Conservation (phyloP, 1,140 invertebrate genomes). For the Ptiloglossa arizonensis region DNA sequence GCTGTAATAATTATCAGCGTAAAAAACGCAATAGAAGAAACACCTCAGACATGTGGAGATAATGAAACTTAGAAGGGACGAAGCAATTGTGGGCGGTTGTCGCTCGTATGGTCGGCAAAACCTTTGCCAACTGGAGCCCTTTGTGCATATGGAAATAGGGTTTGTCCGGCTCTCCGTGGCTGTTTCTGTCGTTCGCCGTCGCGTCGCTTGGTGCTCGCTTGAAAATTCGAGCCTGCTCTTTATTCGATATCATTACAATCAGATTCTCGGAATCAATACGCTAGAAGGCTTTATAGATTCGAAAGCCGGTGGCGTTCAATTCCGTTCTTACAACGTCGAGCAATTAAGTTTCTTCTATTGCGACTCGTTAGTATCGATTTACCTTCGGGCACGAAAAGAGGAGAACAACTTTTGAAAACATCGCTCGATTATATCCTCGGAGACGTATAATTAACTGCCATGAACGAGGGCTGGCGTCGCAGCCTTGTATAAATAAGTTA, state of each 20-base stretch:
- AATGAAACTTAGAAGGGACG: constrained; percentile 56
- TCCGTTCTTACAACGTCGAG: constrained; percentile 5
- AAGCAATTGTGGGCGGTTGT: constrained; percentile 56
- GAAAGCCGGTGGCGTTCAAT: not conserved
- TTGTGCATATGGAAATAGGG: constrained; percentile 70
- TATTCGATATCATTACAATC: not conserved
- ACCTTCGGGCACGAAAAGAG: not conserved
- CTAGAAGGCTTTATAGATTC: not conserved
- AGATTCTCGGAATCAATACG: not conserved
- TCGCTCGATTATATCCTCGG: constrained; percentile 57
- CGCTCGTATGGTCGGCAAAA: constrained; percentile 59
- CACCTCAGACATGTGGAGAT: constrained; percentile 61
- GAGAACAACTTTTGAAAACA: constrained; percentile 55
- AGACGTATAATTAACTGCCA: constrained; percentile 66
- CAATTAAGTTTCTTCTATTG: constrained; percentile 8
- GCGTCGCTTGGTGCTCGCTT: not conserved
- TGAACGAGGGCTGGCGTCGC: constrained; percentile 48
- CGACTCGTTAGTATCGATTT: constrained; percentile 36
- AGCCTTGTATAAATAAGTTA: constrained; percentile 64
- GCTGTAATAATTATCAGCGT: constrained; percentile 59
- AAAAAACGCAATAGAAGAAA: constrained; percentile 68
- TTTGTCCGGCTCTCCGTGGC: constrained; percentile 34
- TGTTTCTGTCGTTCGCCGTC: constrained; percentile 9
- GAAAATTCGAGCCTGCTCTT: not conserved
- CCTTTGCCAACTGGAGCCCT: constrained; percentile 61